Evolutionary conservation across 2,113 vertebrate species (phyloP).

Genomic region (Actinemys pallida): DNA sequence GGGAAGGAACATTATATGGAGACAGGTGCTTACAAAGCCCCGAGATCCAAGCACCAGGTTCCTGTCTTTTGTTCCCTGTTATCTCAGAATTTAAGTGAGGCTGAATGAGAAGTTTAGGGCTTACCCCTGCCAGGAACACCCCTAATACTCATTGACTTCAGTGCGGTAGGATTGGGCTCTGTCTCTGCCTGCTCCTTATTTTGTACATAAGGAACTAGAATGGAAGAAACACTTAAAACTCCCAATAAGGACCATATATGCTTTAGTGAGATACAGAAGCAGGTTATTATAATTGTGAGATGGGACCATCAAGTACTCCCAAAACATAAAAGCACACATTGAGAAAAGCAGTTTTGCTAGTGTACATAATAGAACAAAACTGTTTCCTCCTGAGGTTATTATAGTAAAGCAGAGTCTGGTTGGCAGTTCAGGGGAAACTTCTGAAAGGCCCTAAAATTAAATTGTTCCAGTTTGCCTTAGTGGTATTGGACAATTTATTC

Average conservation of each 20-base stretch:
- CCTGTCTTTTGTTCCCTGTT: slow-evolving; percentile 25
- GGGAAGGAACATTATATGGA: neutral
- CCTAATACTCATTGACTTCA: neutral
- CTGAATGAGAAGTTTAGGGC: neutral
- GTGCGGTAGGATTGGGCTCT: neutral
- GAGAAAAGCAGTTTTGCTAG: neutral
- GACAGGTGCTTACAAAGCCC: slow-evolving; percentile 19
- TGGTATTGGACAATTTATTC: neutral
- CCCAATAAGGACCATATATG: neutral
- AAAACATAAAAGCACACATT: too few species aligned
- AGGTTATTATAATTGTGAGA: neutral
- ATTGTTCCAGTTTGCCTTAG: neutral
- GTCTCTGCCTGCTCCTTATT: slow-evolving; percentile 50
- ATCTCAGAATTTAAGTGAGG: neutral
- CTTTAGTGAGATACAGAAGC: neutral
- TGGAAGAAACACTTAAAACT: slow-evolving; percentile 37
- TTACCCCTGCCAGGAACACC: neutral
- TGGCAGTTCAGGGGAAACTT: neutral
- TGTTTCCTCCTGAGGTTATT: neutral
- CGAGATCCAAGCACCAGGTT: neutral
- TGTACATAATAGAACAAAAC: neutral
- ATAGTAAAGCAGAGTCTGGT: neutral
- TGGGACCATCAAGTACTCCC: neutral
- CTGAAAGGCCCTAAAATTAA: neutral
- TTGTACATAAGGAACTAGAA: slow-evolving; percentile 8